These are phyloP conservation scores for Alfaro cultratus DNA, from an alignment of 2,797 vertebrate species.

Conservation along the genomic window DNA sequence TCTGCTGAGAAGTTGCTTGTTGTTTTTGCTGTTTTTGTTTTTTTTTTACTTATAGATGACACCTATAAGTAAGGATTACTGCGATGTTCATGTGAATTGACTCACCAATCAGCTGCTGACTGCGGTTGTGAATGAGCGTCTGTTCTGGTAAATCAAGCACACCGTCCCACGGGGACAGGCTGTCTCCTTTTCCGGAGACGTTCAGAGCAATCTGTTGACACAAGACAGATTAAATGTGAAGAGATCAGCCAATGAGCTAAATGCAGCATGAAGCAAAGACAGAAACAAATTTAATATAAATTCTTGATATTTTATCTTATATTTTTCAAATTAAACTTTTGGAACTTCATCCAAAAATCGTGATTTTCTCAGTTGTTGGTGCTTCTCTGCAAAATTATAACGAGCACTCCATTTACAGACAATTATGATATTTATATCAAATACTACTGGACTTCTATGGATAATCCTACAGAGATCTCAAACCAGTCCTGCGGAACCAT, in stretches of 20 bases:
- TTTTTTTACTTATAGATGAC: neutral
- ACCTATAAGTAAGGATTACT: neutral
- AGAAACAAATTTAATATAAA: neutral
- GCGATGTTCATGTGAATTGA: constrained; percentile 23
- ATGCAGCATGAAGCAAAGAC: neutral
- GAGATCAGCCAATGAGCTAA: constrained; percentile 4
- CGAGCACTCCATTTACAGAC: neutral
- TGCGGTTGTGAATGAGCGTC: constrained; percentile 88
- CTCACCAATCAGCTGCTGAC: constrained; percentile 92
- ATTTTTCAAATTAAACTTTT: neutral
- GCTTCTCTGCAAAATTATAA: neutral
- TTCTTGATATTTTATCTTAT: neutral
- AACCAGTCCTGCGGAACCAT: neutral
- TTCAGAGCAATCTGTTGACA: constrained; percentile 91
- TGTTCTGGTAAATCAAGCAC: constrained; percentile 94
- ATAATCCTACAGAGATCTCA: neutral
- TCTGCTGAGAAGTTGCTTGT: neutral
- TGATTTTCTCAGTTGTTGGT: neutral
- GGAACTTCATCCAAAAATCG: neutral
- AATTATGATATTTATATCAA: neutral
- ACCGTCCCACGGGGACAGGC: constrained; percentile 94
- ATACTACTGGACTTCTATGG: neutral
- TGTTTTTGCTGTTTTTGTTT: neutral
- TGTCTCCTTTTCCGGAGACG: constrained; percentile 96
- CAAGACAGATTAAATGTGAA: neutral